Evolutionary conservation across 1,140 invertebrate species (phyloP).

Genomic region (Drosophila nasuta): DNA sequence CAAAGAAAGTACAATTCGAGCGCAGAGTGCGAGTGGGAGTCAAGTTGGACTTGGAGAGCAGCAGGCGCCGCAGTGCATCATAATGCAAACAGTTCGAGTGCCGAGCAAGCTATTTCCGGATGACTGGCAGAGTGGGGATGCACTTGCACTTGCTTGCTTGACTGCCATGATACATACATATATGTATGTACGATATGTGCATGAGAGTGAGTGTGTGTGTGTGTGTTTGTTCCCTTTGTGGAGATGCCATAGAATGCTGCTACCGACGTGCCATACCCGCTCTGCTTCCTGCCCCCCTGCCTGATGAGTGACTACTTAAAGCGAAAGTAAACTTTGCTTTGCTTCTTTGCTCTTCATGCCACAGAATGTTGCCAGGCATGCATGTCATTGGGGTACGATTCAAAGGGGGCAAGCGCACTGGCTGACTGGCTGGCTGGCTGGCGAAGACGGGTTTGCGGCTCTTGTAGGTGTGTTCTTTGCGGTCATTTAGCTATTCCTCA

Average conservation of each 20-base stretch:
- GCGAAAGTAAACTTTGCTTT: constrained; percentile 79
- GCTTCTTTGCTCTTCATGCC: constrained; percentile 53
- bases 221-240: constrained; percentile 60
- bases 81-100: constrained; percentile 80
- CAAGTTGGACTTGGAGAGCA: background rate
- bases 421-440: background rate
- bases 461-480: constrained; percentile 70
- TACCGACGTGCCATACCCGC: constrained; percentile 31
- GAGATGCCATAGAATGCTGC: constrained; percentile 59
- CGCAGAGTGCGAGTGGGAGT: background rate
- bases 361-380: constrained; percentile 54
- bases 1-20: constrained; percentile 33
- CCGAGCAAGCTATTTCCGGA: constrained; percentile 66
- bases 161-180: constrained; percentile 22
- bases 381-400: constrained; percentile 9
- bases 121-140: constrained; percentile 3
- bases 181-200: constrained; percentile 20
- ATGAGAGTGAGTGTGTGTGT: constrained; percentile 53
- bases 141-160: constrained; percentile 67
- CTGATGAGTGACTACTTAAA: constrained; percentile 73
- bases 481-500: constrained; percentile 79
- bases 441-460: constrained; percentile 22
- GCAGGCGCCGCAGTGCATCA: constrained; percentile 61
- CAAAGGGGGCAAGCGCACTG: background rate
- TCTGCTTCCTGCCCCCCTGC: constrained; percentile 14